These are phyloP conservation scores for Abrostola triplasia DNA, from an alignment of 2,888 invertebrate species.

Conservation along the genomic window DNA sequence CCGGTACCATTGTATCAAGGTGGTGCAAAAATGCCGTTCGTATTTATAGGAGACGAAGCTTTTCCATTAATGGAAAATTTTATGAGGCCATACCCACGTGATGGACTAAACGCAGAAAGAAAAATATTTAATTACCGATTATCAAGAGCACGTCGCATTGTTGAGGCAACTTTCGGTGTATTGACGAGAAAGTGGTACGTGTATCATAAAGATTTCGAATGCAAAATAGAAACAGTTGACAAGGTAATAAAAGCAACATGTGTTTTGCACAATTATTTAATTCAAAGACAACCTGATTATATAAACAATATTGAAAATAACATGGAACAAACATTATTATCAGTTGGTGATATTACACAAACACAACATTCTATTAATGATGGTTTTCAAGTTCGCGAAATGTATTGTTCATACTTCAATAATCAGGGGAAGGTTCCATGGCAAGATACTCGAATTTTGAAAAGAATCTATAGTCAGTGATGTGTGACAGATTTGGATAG, in stretches of 20 bases:
- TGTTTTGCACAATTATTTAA: constrained; percentile 33
- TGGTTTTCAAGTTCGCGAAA: constrained; percentile 42
- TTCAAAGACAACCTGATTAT: constrained; percentile 29
- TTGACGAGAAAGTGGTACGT: constrained; percentile 48
- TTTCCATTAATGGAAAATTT: constrained; percentile 1
- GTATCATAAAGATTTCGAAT: constrained; percentile 43
- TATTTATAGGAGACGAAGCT: constrained; percentile 1
- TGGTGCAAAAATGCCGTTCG: constrained; percentile 1
- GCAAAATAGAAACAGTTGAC: constrained; percentile 31
- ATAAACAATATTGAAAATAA: constrained; percentile 29
- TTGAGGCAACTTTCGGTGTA: constrained; percentile 53
- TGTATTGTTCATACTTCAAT: constrained; percentile 42
- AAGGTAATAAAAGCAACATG: constrained; percentile 43
- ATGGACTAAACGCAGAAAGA: constrained; percentile 14
- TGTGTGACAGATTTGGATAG: constrained; percentile 17
- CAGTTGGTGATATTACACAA: constrained; percentile 21
- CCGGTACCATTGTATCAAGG: constrained; percentile 7
- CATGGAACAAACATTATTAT: constrained; percentile 26
- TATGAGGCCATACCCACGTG: constrained; percentile 5
- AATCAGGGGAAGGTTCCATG: constrained; percentile 35
- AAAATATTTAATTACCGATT: constrained; percentile 31
- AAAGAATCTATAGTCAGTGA: constrained; percentile 6
- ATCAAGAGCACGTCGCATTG: constrained; percentile 47
- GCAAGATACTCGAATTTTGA: constrained; percentile 33
- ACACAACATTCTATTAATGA: constrained; percentile 1